These are phyloP conservation scores for Ispidina lecontei DNA, from an alignment of 2,797 vertebrate species.

Conservation along the genomic window DNA sequence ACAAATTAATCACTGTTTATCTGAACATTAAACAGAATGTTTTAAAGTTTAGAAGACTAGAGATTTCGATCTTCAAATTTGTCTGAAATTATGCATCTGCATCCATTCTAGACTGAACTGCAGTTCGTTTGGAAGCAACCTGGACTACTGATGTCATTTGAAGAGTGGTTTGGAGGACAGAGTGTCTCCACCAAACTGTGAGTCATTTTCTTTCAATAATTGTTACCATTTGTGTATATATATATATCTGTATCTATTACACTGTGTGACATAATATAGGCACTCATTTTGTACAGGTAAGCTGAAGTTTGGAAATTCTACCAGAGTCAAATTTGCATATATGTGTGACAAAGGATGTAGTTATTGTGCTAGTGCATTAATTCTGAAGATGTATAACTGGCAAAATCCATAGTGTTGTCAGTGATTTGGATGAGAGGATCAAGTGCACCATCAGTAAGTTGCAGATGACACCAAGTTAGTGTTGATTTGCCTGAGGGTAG, in stretches of 20 bases:
- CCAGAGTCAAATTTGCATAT: neutral
- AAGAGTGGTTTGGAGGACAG: neutral
- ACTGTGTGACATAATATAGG: neutral
- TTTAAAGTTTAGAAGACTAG: constrained; percentile 16
- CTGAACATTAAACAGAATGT: neutral
- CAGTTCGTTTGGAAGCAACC: neutral
- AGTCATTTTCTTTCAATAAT: neutral
- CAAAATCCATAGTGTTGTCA: neutral
- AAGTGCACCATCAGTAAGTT: neutral
- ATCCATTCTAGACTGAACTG: neutral
- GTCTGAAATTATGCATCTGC: neutral
- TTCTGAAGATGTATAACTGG: neutral
- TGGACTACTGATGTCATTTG: neutral
- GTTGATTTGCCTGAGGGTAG: neutral
- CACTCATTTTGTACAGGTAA: neutral
- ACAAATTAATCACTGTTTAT: neutral
- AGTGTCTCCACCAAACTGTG: neutral
- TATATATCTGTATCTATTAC: neutral
- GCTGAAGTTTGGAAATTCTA: neutral
- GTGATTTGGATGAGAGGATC: neutral
- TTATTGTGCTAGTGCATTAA: neutral
- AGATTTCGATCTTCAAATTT: neutral
- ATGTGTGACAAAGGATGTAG: neutral
- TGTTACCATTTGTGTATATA: neutral
- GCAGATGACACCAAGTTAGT: neutral